phyloP scores from a whole-genome alignment of 2,113 vertebrate species.

The Todiramphus saurophagus region DNA sequence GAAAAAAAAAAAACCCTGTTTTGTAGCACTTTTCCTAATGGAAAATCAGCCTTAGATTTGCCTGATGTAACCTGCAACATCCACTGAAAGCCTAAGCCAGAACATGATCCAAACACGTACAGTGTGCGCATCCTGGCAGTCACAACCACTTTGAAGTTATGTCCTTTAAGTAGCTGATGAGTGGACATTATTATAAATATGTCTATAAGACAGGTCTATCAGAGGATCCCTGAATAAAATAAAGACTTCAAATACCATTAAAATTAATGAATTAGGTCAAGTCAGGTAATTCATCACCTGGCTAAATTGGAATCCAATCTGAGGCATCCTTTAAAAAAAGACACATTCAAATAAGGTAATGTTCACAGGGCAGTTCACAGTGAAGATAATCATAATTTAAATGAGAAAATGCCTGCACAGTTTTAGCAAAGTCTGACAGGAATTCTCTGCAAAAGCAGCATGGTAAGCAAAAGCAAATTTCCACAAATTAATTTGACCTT shows the following conservation, averaged over 20 bases:
- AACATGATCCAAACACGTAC: not conserved
- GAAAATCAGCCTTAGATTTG: not conserved
- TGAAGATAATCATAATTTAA: constrained; percentile 15
- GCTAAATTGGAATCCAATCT: constrained; percentile 40
- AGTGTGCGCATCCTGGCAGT: not conserved
- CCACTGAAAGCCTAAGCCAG: not conserved
- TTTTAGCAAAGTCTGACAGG: not conserved
- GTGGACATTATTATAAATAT: constrained; percentile 26
- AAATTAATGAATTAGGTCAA: constrained; percentile 62
- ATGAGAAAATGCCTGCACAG: constrained; percentile 19
- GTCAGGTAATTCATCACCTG: constrained; percentile 33
- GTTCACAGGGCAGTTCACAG: not conserved
- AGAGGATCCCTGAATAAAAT: not conserved
- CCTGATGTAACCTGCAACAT: not conserved
- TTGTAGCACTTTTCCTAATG: not conserved
- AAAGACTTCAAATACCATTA: constrained; percentile 47
- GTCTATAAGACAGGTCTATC: constrained; percentile 12
- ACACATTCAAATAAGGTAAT: not conserved
- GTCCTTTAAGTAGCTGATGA: constrained; percentile 36
- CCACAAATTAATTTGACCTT: constrained; percentile 65
- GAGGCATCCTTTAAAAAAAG: not conserved
- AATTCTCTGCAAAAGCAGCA: not conserved
- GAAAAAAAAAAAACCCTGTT: not conserved
- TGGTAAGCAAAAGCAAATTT: constrained; percentile 54
- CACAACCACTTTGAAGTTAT: not conserved